Base-by-base conservation (phyloP, 2,113 vertebrate genomes). In the Gallinago undulata region DNA sequence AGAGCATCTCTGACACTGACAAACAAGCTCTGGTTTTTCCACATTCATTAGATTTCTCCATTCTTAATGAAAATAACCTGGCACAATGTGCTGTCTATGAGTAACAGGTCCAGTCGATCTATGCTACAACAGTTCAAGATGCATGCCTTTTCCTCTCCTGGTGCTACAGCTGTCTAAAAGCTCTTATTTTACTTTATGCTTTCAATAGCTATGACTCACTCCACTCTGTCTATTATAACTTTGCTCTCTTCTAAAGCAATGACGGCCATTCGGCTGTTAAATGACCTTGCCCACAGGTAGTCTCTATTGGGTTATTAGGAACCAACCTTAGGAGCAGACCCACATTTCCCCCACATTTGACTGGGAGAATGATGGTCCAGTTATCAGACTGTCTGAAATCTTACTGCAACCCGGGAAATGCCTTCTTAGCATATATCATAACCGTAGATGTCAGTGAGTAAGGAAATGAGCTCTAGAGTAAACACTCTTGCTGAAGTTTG, bases 211-310 rank as follows among this genome's bases (percentile, higher is more conserved):
- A 57, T 66, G 77, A 69, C 53, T 92, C 69, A 35, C 22, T 82
- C 23, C 53, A 76, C 57, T 45, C 48, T 80, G 31, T 19, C 27
- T 69, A 11, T 87, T 94, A 87, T 53, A 73, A 60, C 68, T 88
- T 89, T 25, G 15, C 35, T 79, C 45, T 68, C 57, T 82, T 12
- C 3, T 33, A 94, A 85, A 91, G 62, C 50, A 82, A 33, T 57
- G 90, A 94, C 72, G 76, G 53, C 48, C 64, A 59, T 63, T 87
- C 7, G 0, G 66, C 59, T 95, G 84, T 76, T 89, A 95, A 93
- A 96, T 80, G 93, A 93, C 95, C 89, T 96, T 95, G 95, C 91
- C 89, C 63, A 91, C 69, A 96, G 96, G 87, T 84, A 93, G 66
- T 83, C 67, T 95, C 78, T 66, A 25, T 27, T 80, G 81, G 67